Conservation (phyloP, 1,140 invertebrate genomes). For the Vollenhovia emeryi region DNA sequence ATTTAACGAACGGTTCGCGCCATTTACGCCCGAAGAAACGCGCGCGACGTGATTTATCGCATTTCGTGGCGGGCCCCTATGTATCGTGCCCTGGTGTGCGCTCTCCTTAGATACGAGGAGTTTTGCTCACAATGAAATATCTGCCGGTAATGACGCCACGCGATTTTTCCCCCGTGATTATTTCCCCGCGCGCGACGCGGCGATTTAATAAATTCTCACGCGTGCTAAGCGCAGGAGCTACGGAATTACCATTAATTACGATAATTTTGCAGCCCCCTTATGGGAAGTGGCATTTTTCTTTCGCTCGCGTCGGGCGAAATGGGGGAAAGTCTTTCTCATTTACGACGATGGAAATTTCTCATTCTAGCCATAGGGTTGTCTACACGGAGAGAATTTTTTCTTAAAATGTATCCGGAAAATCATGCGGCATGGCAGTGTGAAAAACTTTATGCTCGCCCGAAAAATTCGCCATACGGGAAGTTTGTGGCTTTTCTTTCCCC, state of each 20-base stretch:
- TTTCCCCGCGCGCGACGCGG: not conserved
- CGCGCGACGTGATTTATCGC: constrained; percentile 62
- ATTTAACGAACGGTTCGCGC: constrained; percentile 66
- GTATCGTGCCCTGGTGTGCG: constrained; percentile 1
- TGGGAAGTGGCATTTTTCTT: constrained; percentile 36
- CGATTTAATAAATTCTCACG: constrained; percentile 28
- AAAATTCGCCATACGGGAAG: not conserved
- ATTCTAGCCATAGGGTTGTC: not conserved
- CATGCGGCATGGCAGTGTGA: no score
- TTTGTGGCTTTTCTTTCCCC: not conserved
- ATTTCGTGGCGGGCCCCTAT: constrained; percentile 18
- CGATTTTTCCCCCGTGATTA: not conserved
- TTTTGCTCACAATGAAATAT: constrained; percentile 54
- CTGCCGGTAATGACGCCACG: constrained; percentile 34
- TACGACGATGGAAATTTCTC: not conserved
- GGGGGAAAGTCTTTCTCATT: not conserved
- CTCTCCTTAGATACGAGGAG: constrained; percentile 35
- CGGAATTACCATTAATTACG: constrained; percentile 60
- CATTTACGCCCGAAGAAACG: constrained; percentile 55
- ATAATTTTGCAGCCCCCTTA: constrained; percentile 50
- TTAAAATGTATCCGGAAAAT: no score
- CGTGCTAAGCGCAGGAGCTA: constrained; percentile 21
- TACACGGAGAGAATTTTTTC: no score
- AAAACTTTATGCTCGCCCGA: not conserved
- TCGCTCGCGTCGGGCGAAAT: not conserved